Percentiles rank a stretch among this genome's conserved stretches.
Evolutionary conservation across 1,140 invertebrate species (phyloP).

Genomic region (Drosophila subpulchrella): DNA sequence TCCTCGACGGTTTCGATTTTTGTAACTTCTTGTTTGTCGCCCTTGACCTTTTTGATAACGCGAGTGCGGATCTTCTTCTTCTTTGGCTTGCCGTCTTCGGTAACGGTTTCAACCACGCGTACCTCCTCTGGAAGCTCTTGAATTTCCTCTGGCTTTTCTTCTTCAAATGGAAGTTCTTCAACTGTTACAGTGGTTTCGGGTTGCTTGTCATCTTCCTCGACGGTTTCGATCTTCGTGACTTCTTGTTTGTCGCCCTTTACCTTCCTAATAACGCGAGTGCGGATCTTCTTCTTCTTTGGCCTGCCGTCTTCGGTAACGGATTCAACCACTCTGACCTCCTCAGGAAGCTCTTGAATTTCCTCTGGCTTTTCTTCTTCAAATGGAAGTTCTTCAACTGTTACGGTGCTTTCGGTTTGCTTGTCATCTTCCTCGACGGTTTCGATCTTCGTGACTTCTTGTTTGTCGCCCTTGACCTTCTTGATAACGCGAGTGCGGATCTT

Average conservation of each 20-base stretch:
- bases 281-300: conserved; percentile 6
- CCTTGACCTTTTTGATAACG: conserved; percentile 4
- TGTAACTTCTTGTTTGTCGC: conserved; percentile 2
- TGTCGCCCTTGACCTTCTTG: conserved; percentile 13
- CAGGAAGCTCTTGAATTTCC: conserved; percentile 6
- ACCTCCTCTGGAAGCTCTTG: conserved; percentile 7
- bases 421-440: conserved; percentile 9
- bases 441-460: conserved; percentile 5
- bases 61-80: conserved; percentile 12
- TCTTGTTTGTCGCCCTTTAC: conserved; percentile 7
- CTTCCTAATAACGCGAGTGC: conserved; percentile 1
- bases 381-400: not conserved
- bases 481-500: conserved; percentile 4
- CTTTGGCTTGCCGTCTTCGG: conserved; percentile 5
- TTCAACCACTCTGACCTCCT: conserved; percentile 1
- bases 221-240: conserved; percentile 7
- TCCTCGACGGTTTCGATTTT: conserved; percentile 8
- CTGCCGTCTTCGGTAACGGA: not conserved
- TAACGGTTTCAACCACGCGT: not conserved
- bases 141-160: not conserved
- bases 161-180: not conserved
- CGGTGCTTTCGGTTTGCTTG: not conserved
- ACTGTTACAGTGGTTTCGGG: not conserved
- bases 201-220: conserved; percentile 6
- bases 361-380: not conserved